Conservation (phyloP, 2,113 vertebrate genomes). For the Channa argus region DNA sequence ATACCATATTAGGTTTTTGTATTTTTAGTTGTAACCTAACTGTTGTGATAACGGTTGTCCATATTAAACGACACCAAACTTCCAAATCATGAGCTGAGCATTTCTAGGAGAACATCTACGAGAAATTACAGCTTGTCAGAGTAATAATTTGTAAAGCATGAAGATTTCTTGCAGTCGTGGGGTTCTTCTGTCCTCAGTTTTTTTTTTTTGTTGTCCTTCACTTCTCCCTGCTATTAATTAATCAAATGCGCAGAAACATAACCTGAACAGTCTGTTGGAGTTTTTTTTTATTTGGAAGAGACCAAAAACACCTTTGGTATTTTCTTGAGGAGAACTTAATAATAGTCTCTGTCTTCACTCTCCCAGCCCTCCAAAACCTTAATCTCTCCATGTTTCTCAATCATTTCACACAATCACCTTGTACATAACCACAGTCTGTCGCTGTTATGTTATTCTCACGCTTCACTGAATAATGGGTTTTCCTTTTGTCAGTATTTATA, state of each 20-base stretch:
- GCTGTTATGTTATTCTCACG: slow-evolving; percentile 27
- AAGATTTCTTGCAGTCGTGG: too few relatives aligned
- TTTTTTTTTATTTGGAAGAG: slow-evolving; percentile 12
- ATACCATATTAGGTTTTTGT: too few relatives aligned
- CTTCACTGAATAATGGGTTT: slow-evolving; percentile 4
- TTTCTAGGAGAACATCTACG: too few relatives aligned
- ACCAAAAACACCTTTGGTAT: neutral
- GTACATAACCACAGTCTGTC: slow-evolving; percentile 39
- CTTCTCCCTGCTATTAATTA: slow-evolving; percentile 12
- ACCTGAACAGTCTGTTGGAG: neutral
- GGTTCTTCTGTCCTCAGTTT: neutral
- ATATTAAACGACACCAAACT: too few relatives aligned
- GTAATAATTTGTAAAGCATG: neutral
- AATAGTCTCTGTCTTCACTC: neutral
- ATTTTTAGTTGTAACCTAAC: too few relatives aligned
- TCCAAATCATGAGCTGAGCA: too few relatives aligned
- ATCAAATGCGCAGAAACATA: slow-evolving; percentile 12
- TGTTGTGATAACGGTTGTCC: too few relatives aligned
- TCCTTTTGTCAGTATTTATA: slow-evolving; percentile 39
- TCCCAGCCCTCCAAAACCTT: slow-evolving; percentile 28
- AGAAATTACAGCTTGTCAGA: too few relatives aligned
- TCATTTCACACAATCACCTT: slow-evolving; percentile 54
- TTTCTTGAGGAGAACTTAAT: slow-evolving; percentile 9
- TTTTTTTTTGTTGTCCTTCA: neutral
- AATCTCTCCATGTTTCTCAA: slow-evolving; percentile 17